Evolutionary conservation across 2,888 invertebrate species (phyloP), one percentile per base, ranked within the genome.

Genomic region (Drosophila algonquin): DNA sequence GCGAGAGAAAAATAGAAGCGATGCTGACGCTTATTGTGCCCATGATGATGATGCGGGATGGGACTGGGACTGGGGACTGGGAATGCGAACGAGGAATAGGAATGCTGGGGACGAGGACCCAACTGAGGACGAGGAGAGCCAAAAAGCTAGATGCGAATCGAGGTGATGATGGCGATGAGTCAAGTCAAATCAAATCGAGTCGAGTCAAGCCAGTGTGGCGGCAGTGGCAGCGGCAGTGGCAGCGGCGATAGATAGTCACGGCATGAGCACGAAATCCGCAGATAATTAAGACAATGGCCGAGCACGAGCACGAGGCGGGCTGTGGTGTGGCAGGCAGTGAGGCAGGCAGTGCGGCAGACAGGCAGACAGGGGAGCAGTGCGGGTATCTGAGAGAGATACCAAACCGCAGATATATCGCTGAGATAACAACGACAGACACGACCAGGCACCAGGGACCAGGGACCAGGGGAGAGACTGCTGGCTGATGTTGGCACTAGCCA

Each of bases 241-340:
- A 10, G 79, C 79, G 62, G 72, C 78, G 63, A 58, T 78, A 83
- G 82, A 82, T 82, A 82, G 83, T 85, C 82, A 85, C 67, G 79
- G 75, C 73, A 64, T 72, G 69, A 50, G 61, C 65, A 63, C 63
- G 48, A 70, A 71, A 63, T 73, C 51, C 60, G 74, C 75, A 67
- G 85, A 89, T 86, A 89, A 86, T 86, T 87, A 85, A 86, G 80
- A 85, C 88, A 87, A 86, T 87, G 64, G 14, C 7, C 7, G 40
- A 40, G 30, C 30, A 30, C 30, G 35, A 40, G 58, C 55, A 62
- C 21, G 48, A 32, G 60, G 21, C 21, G 21, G 21, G 21, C 21
- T 3, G 21, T 21, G 21, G 21, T 21, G 21, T 21, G 30, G 46
- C 70, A 5, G 24, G 24, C 24, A 24, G 3, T 24, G 24, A 46